Evolutionary conservation across 37 sponge, comb jelly and placozoan genomes (phyloP).

Genomic region (Haliclona indistincta): DNA sequence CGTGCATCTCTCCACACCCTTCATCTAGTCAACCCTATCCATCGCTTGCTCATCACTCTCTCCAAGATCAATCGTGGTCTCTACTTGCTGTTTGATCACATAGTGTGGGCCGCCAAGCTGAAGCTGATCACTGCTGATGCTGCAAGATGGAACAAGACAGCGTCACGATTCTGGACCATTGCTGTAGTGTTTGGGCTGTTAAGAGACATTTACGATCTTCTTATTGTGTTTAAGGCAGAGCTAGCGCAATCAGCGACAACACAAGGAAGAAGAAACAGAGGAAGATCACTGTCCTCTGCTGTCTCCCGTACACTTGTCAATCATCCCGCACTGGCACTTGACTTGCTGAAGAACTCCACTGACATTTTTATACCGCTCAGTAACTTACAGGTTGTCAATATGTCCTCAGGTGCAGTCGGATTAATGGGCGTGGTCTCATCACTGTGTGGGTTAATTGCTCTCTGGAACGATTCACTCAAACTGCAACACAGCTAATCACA

Average conservation of each 20-base stretch:
- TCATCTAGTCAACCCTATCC: constrained; percentile 55
- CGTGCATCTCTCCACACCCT: constrained; percentile 60
- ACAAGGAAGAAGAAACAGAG: constrained; percentile 11
- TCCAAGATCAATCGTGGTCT: constrained; percentile 59
- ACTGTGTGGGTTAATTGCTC: constrained; percentile 34
- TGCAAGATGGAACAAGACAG: constrained; percentile 34
- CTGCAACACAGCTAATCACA: constrained; percentile 65
- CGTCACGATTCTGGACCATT: constrained; percentile 67
- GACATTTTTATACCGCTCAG: constrained; percentile 67
- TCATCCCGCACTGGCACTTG: constrained; percentile 55
- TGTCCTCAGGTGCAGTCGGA: constrained; percentile 66
- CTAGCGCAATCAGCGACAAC: constrained; percentile 15
- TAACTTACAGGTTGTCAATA: constrained; percentile 28
- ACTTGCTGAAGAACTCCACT: constrained; percentile 58
- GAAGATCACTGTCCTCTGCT: not conserved
- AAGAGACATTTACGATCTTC: constrained; percentile 58
- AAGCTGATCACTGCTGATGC: constrained; percentile 38
- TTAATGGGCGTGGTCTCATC: constrained; percentile 70
- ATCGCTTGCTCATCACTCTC: constrained; percentile 57
- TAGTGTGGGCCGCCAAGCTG: constrained; percentile 70
- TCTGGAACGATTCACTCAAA: constrained; percentile 55
- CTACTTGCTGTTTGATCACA: constrained; percentile 77
- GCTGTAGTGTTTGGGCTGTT: constrained; percentile 47
- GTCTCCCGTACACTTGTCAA: constrained; percentile 11
- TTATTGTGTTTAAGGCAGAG: constrained; percentile 32